Conservation (phyloP, 2,888 invertebrate species). For the Netelia inedita region DNA sequence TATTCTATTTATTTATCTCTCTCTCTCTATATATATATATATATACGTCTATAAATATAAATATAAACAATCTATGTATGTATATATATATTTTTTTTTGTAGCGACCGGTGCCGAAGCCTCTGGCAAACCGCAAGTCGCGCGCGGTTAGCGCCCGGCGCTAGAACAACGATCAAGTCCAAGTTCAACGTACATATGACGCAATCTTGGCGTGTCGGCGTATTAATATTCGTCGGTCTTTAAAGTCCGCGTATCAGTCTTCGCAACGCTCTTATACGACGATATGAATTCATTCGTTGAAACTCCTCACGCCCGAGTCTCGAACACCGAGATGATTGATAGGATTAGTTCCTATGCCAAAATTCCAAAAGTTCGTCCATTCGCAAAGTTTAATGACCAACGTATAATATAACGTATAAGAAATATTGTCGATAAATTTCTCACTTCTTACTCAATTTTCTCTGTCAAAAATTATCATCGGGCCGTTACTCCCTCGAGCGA, state of each 20-base stretch:
- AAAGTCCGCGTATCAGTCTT: not conserved
- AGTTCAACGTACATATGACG: slow-evolving; percentile 39
- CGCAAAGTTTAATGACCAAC: not conserved
- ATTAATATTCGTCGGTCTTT: not conserved
- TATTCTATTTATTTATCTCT: too few relatives aligned
- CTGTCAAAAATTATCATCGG: slow-evolving; percentile 42
- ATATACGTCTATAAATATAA: not conserved
- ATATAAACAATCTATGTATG: not conserved
- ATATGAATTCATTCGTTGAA: not conserved
- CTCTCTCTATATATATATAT: not conserved
- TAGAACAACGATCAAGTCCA: slow-evolving; percentile 35
- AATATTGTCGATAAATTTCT: not conserved
- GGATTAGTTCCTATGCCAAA: slow-evolving; percentile 15
- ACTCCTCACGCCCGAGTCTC: not conserved
- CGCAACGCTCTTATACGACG: not conserved
- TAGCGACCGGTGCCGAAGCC: not conserved
- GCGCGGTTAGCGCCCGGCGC: slow-evolving; percentile 54
- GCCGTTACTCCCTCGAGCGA: slow-evolving; percentile 42
- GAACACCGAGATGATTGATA: slow-evolving; percentile 10
- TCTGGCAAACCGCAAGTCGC: slow-evolving; percentile 44
- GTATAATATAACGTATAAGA: not conserved
- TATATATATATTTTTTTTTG: not conserved
- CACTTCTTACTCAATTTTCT: slow-evolving; percentile 14
- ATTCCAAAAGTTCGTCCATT: not conserved
- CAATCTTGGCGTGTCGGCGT: not conserved